These are phyloP conservation scores for Montipora foliosa DNA, from an alignment of 64 coral and sea anemone species.

Conservation along the genomic window DNA sequence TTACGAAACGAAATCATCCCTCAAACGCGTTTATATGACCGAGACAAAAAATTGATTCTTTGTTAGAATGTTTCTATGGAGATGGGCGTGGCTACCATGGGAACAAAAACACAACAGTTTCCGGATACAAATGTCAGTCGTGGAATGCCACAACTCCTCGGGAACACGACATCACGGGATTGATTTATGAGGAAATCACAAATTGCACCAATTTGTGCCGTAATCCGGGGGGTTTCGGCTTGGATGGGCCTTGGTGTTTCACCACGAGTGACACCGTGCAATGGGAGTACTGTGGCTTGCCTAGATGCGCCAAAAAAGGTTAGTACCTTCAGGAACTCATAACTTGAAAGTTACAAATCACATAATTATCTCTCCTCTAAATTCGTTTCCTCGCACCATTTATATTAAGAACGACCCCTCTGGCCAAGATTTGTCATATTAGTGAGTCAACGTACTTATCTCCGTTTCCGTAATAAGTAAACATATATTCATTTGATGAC, in stretches of 20 bases:
- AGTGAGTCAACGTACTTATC: no score
- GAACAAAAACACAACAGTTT: conserved; percentile 23
- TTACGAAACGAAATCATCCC: no score
- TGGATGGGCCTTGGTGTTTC: conserved; percentile 39
- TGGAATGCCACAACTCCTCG: conserved; percentile 28
- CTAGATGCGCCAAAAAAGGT: conserved; percentile 46
- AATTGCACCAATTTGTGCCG: conserved; percentile 40
- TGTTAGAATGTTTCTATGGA: conserved; percentile 60
- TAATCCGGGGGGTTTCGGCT: conserved; percentile 25
- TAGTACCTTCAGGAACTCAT: background rate
- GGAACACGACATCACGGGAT: background rate
- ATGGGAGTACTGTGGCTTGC: conserved; percentile 68
- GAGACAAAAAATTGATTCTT: background rate
- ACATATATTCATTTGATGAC: no score
- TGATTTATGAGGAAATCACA: background rate
- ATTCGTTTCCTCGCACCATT: background rate
- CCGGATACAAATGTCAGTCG: conserved; percentile 43
- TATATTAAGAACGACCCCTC: no score
- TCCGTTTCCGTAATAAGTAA: no score
- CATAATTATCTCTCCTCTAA: background rate
- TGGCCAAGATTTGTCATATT: no score
- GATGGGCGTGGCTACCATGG: conserved; percentile 63
- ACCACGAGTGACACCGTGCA: conserved; percentile 4
- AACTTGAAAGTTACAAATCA: background rate
- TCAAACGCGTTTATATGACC: no score